Evolutionary conservation across 2,888 invertebrate species (phyloP).

Genomic region (Mamestra brassicae): DNA sequence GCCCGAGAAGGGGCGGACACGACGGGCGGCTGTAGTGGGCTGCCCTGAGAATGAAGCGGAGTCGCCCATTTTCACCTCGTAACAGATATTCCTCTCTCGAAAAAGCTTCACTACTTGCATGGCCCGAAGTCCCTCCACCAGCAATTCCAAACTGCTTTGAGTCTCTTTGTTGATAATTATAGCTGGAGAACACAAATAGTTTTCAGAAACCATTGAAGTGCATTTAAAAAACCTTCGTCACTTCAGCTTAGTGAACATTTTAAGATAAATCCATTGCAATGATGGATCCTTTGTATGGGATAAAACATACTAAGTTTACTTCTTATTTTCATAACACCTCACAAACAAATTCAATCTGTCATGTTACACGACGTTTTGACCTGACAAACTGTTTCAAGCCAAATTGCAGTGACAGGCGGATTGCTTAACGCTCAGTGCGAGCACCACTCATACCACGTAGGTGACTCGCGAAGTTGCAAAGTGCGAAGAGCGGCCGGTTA

Average conservation of each 20-base stretch:
- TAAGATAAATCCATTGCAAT: not conserved
- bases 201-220: not conserved
- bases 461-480: too few relatives aligned
- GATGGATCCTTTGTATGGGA: not conserved
- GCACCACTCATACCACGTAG: too few relatives aligned
- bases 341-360: not conserved
- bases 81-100: constrained; percentile 78
- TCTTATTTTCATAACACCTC: not conserved
- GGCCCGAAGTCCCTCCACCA: constrained; percentile 79
- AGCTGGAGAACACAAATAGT: constrained; percentile 69
- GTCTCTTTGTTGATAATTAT: constrained; percentile 82
- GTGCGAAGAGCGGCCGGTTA: too few relatives aligned
- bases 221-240: not conserved
- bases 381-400: too few relatives aligned
- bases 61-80: constrained; percentile 73
- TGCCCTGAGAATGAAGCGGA: constrained; percentile 33
- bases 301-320: not conserved
- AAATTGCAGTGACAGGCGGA: too few relatives aligned
- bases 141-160: constrained; percentile 74
- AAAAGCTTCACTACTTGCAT: constrained; percentile 81
- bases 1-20: constrained; percentile 52
- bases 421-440: not conserved
- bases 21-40: constrained; percentile 20
- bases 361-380: not conserved
- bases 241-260: too few relatives aligned